A percentile compares a stretch with the other conserved stretches of the same genome.
These are phyloP conservation scores for Lamellibrachia satsuma DNA, from an alignment of 2,888 invertebrate species.

Conservation along the genomic window DNA sequence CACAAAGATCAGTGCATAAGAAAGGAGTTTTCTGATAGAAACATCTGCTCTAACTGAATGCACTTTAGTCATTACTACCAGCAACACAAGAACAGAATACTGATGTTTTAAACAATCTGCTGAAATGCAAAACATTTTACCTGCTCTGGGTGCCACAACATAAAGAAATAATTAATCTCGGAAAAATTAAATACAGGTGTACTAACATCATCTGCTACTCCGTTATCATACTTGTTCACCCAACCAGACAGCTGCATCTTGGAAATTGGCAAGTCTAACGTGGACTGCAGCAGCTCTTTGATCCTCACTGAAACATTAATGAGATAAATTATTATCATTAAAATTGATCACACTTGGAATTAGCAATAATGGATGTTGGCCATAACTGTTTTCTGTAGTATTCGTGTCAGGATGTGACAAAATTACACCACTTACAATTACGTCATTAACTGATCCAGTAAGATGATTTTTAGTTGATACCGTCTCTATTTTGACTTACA, in stretches of 20 bases:
- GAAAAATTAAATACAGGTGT: neutral
- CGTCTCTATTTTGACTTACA: neutral
- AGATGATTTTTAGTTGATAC: neutral
- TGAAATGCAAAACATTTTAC: neutral
- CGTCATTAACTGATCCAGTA: neutral
- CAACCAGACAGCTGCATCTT: conserved; percentile 82
- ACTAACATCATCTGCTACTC: conserved; percentile 65
- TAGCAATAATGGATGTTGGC: too few relatives aligned
- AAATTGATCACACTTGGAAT: too few relatives aligned
- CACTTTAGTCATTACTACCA: too few relatives aligned
- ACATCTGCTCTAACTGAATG: neutral
- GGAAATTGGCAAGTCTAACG: conserved; percentile 79
- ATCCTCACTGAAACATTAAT: conserved; percentile 39
- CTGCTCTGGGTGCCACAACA: too few relatives aligned
- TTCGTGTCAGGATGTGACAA: neutral
- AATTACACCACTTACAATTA: neutral
- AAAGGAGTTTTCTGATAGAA: neutral
- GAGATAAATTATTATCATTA: neutral
- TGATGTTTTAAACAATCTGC: conserved; percentile 17
- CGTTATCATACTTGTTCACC: conserved; percentile 68
- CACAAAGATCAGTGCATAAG: neutral
- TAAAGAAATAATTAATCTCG: neutral
- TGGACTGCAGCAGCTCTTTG: conserved; percentile 65
- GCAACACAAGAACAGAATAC: neutral
- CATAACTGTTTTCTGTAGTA: too few relatives aligned